Conservation (phyloP, 2,113 vertebrate species). For the Tupaia chinensis region DNA sequence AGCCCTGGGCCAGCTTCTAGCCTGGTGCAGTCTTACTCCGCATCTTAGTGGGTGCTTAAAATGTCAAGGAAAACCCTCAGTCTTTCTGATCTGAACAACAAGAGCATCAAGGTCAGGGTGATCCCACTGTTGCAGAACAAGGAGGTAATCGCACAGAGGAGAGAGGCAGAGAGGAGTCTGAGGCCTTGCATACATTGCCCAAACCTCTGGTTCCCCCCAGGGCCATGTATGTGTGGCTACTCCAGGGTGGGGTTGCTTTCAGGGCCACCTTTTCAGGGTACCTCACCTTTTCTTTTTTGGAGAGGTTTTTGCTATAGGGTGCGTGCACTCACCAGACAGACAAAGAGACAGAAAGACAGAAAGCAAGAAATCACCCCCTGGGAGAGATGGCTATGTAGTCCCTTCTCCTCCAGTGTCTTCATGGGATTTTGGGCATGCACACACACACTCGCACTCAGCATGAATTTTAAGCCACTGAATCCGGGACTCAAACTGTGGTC, state of each 20-base stretch:
- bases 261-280: background rate
- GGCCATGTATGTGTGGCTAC: too few species aligned
- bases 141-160: background rate
- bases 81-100: background rate
- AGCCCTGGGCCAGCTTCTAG: background rate
- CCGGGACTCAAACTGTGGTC: too few species aligned
- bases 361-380: too few species aligned
- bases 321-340: too few species aligned
- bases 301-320: too few species aligned
- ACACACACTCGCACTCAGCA: too few species aligned
- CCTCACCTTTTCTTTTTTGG: background rate
- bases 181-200: background rate
- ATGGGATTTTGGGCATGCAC: too few species aligned
- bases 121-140: background rate
- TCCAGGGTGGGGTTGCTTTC: background rate
- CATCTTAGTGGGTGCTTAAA: too few species aligned
- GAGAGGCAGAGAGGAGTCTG: background rate
- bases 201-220: background rate
- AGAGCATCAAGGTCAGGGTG: background rate
- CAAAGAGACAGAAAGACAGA: too few species aligned
- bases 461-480: too few species aligned
- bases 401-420: too few species aligned
- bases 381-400: too few species aligned
- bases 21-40: background rate
- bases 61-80: background rate